phyloP scores from a whole-genome alignment of 1,140 invertebrate species.

The Telenomus remus region DNA sequence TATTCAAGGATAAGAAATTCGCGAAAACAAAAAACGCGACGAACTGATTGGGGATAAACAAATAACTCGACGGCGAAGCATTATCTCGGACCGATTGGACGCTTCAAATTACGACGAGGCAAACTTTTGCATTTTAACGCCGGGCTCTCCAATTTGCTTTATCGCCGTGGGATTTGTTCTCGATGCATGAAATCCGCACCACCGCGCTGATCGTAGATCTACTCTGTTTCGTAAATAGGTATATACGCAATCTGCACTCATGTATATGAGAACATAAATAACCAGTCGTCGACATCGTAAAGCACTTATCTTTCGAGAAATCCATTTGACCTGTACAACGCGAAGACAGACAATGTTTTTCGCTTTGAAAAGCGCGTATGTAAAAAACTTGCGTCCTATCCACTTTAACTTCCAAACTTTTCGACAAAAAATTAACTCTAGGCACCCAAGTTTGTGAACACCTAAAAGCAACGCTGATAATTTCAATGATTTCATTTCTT shows the following conservation, averaged over 20 bases:
- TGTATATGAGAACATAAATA: constrained; percentile 55
- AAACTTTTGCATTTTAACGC: constrained; percentile 58
- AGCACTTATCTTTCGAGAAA: constrained; percentile 60
- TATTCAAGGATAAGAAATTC: too few relatives aligned
- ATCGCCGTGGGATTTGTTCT: constrained; percentile 54
- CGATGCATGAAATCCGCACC: constrained; percentile 44
- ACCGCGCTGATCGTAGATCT: constrained; percentile 52
- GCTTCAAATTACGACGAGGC: constrained; percentile 45
- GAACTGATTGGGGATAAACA: constrained; percentile 3
- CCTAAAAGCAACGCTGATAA: too few relatives aligned
- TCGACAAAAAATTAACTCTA: too few relatives aligned
- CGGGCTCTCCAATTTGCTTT: constrained; percentile 54
- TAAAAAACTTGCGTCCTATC: neutral
- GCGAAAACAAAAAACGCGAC: too few relatives aligned
- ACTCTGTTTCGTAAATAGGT: constrained; percentile 52
- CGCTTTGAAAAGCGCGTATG: constrained; percentile 15
- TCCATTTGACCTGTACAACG: constrained; percentile 61
- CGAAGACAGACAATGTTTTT: constrained; percentile 20
- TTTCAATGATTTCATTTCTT: too few relatives aligned
- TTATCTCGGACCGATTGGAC: constrained; percentile 28
- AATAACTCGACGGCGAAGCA: constrained; percentile 1
- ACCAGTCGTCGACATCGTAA: constrained; percentile 51
- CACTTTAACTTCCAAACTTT: too few relatives aligned
- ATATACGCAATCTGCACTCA: constrained; percentile 39
- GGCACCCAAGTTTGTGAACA: too few relatives aligned